Percentiles rank a stretch among this genome's conserved stretches.
These are phyloP conservation scores for Campoplex nolae DNA, from an alignment of 2,888 invertebrate genomes.

Conservation along the genomic window DNA sequence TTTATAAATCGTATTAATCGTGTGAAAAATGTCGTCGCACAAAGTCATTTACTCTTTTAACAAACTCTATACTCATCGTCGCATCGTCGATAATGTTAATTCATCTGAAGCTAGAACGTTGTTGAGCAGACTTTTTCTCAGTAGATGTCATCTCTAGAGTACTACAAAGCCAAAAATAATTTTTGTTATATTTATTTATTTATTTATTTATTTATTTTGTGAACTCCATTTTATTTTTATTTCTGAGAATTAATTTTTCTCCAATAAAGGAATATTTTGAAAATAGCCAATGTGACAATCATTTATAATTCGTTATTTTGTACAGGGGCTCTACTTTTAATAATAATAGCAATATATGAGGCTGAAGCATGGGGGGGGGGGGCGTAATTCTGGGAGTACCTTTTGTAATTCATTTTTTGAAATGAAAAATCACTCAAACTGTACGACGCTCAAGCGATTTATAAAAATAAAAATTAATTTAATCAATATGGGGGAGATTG, in stretches of 20 bases:
- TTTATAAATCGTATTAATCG: not conserved
- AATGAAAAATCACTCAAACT: too few species aligned
- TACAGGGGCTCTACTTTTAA: too few species aligned
- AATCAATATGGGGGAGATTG: too few species aligned
- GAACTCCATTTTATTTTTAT: not conserved
- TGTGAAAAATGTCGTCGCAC: not conserved
- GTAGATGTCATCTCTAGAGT: not conserved
- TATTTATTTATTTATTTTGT: not conserved
- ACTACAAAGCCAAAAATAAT: not conserved
- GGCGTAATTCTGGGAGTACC: too few species aligned
- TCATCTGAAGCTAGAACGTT: not conserved
- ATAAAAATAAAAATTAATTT: too few species aligned
- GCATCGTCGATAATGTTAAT: not conserved
- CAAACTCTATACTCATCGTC: not conserved
- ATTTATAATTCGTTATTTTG: too few species aligned
- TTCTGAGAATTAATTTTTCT: not conserved
- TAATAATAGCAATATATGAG: too few species aligned
- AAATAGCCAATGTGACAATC: too few species aligned
- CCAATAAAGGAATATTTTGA: too few species aligned
- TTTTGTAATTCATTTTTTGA: too few species aligned
- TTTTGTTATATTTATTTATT: not conserved
- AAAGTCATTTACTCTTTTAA: not conserved
- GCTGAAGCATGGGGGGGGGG: too few species aligned
- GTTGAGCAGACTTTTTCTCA: not conserved
- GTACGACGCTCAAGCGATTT: too few species aligned